These are phyloP conservation scores for Zaprionus capensis DNA, from an alignment of 1,140 invertebrate genomes.

Conservation along the genomic window DNA sequence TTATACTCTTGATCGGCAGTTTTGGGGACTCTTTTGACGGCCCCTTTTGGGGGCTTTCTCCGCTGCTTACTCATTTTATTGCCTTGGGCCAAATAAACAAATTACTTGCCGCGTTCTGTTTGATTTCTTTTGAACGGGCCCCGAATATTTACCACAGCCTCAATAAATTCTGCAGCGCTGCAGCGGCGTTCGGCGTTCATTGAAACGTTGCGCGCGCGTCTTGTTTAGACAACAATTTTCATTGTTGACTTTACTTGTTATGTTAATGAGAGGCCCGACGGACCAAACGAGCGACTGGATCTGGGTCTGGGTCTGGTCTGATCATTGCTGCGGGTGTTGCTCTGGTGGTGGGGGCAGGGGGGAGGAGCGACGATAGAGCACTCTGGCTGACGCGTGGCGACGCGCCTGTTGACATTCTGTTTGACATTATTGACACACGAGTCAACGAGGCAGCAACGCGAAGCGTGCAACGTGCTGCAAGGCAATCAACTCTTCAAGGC, in stretches of 20 bases:
- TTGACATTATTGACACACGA: constrained; percentile 80
- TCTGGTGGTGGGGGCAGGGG: neutral
- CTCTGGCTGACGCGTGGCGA: constrained; percentile 68
- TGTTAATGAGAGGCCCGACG: constrained; percentile 70
- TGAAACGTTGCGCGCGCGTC: constrained; percentile 71
- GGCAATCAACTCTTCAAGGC: constrained; percentile 24
- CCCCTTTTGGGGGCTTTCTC: constrained; percentile 30
- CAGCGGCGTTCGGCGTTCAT: constrained; percentile 56
- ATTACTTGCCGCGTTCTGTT: constrained; percentile 71
- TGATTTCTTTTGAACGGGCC: constrained; percentile 81
- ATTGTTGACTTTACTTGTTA: constrained; percentile 82
- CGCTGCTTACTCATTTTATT: constrained; percentile 67
- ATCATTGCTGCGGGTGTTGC: constrained; percentile 38
- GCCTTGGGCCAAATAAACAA: constrained; percentile 75
- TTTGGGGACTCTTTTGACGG: constrained; percentile 8
- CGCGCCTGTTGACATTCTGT: constrained; percentile 74
- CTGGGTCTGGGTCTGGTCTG: constrained; percentile 21
- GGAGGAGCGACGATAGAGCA: constrained; percentile 19
- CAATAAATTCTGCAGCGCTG: constrained; percentile 78
- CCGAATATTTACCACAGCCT: constrained; percentile 81
- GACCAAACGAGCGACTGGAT: constrained; percentile 17
- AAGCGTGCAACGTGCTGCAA: constrained; percentile 16
- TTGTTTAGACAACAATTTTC: constrained; percentile 82
- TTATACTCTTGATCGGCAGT: neutral
- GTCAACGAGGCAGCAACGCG: constrained; percentile 43